Conservation (phyloP, 2,113 vertebrate species). For the Ahaetulla prasina region DNA sequence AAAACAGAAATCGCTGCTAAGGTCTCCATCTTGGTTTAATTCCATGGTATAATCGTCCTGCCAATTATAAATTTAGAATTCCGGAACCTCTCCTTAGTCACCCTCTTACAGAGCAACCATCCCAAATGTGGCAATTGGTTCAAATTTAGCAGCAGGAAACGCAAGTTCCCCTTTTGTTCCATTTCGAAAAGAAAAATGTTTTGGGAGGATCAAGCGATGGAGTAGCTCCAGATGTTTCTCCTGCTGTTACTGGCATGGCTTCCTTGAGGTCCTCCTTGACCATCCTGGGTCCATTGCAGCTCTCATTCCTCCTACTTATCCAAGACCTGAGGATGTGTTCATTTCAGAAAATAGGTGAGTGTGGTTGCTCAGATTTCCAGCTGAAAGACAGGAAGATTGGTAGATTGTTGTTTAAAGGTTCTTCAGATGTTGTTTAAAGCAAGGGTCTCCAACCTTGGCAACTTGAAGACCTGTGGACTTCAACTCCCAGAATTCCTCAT, state of each 20-base stretch:
- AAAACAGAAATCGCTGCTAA: neutral
- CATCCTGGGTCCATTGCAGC: neutral
- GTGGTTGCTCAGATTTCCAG: neutral
- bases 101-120: neutral
- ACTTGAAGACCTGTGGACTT: too few relatives aligned
- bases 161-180: neutral
- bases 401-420: neutral
- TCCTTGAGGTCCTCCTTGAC: neutral
- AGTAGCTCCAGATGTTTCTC: neutral
- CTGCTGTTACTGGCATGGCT: neutral
- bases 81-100: neutral
- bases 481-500: too few relatives aligned
- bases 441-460: too few relatives aligned
- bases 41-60: accelerated
- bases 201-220: neutral
- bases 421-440: too few relatives aligned
- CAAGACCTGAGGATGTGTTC: neutral
- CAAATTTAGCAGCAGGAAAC: neutral
- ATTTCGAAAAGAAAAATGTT: neutral
- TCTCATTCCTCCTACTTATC: neutral
- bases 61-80: neutral
- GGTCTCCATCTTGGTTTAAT: neutral
- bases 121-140: neutral
- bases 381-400: neutral
- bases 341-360: neutral